Percentiles rank a stretch among this genome's conserved stretches.
Conservation (phyloP, 1,140 invertebrate genomes). For the Solen grandis region DNA sequence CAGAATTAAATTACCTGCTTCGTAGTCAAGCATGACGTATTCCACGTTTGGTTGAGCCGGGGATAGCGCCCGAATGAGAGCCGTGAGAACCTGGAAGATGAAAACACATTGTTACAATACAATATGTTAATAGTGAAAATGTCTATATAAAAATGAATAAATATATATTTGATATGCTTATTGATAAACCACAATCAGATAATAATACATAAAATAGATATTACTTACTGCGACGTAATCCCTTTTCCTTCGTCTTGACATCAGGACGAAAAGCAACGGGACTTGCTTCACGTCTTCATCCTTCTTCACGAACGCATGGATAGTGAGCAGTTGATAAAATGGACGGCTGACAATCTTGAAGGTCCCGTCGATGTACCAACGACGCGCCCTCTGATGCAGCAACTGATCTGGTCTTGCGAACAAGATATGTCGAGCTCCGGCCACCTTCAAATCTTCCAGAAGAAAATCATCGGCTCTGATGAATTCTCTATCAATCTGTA, state of each 20-base stretch:
- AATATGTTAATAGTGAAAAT: no score
- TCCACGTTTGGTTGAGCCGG: no score
- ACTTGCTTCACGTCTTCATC: constrained; percentile 11
- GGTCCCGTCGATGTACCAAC: constrained; percentile 15
- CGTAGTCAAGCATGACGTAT: no score
- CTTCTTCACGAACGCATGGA: constrained; percentile 13
- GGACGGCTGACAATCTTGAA: constrained; percentile 29
- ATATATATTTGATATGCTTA: no score
- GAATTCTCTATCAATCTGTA: constrained; percentile 23
- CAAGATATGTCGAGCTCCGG: neutral
- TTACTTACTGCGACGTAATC: constrained; percentile 9
- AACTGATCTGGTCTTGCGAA: neutral
- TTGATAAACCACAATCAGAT: no score
- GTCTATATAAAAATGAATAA: no score
- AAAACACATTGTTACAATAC: no score
- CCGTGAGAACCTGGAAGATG: no score
- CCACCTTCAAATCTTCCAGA: neutral
- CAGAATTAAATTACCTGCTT: no score
- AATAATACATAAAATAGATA: no score
- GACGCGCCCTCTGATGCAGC: neutral
- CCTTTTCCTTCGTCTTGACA: neutral
- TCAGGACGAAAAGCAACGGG: neutral
- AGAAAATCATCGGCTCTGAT: neutral
- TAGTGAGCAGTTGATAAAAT: constrained; percentile 8
- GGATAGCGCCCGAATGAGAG: no score